Conservation (phyloP, 2,797 vertebrate species). For the Sebastes iracundus region DNA sequence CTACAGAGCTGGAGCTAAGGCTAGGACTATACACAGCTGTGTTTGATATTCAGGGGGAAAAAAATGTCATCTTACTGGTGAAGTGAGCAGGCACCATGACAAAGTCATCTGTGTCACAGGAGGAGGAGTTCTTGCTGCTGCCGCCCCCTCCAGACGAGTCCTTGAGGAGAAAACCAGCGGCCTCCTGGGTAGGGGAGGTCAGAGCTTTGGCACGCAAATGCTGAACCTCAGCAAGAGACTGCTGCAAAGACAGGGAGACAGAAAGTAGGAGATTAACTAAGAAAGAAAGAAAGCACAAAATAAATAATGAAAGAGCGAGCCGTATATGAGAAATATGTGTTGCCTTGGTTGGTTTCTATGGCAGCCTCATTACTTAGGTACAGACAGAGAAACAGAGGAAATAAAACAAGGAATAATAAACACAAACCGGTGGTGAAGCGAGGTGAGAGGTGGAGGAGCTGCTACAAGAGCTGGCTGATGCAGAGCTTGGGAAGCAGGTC, state of each 20-base stretch:
- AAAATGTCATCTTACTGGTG: slow-evolving; percentile 81
- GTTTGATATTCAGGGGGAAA: neutral
- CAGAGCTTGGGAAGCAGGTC: slow-evolving; percentile 94
- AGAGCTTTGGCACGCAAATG: slow-evolving; percentile 89
- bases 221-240: slow-evolving; percentile 94
- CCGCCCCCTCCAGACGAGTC: slow-evolving; percentile 87
- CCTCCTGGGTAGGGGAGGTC: slow-evolving; percentile 89
- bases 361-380: neutral
- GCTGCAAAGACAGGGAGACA: slow-evolving; percentile 66
- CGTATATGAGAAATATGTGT: neutral
- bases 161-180: slow-evolving; percentile 87
- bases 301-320: neutral
- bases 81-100: slow-evolving; percentile 97
- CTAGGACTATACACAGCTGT: neutral
- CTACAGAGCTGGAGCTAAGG: neutral
- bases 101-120: slow-evolving; percentile 97
- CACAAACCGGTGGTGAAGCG: slow-evolving; percentile 92
- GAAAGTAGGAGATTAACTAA: neutral
- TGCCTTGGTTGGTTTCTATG: neutral
- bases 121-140: slow-evolving; percentile 96
- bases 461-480: slow-evolving; percentile 96
- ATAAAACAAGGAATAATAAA: slow-evolving; percentile 10
- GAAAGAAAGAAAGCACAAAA: neutral
- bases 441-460: slow-evolving; percentile 97
- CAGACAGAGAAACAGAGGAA: neutral